A percentile compares a stretch with the other conserved stretches of the same genome.
phyloP scores from a whole-genome alignment of 2,113 vertebrate species.

The Dasypus novemcinctus region DNA sequence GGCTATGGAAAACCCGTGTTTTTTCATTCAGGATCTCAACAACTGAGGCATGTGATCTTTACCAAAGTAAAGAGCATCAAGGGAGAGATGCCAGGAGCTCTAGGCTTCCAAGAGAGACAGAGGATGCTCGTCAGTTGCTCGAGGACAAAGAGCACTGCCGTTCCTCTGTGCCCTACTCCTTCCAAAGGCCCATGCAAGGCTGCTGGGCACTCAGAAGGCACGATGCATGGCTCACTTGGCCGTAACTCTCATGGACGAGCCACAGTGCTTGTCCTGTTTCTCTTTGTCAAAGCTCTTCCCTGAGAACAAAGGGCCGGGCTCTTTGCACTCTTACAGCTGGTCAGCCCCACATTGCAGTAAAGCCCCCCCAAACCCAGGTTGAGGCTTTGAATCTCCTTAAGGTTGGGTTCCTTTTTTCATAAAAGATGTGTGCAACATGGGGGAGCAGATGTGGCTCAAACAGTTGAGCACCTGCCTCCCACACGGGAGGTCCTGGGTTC shows the following conservation, averaged over 20 bases:
- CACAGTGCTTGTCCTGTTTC: neutral
- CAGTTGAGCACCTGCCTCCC: too few relatives aligned
- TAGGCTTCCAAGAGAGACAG: neutral
- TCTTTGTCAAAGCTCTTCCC: neutral
- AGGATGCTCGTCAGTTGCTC: too few relatives aligned
- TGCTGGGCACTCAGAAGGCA: neutral
- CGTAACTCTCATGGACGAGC: neutral
- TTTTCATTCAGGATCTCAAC: neutral
- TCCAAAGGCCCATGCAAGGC: too few relatives aligned
- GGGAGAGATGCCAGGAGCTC: neutral
- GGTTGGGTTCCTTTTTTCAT: neutral
- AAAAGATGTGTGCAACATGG: rapidly evolving
- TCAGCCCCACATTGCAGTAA: neutral
- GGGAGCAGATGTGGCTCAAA: too few relatives aligned
- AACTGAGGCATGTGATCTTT: too few relatives aligned
- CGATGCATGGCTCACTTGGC: neutral
- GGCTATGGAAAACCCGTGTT: too few relatives aligned
- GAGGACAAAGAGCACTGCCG: neutral
- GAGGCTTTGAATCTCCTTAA: neutral
- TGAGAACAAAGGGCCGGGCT: neutral
- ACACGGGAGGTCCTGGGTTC: too few relatives aligned
- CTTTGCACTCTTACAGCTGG: too few relatives aligned
- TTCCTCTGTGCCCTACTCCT: neutral
- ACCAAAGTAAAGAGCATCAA: neutral
- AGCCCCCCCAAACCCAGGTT: neutral